These are phyloP conservation scores for Emydocephalus ijimae DNA, from an alignment of 2,113 vertebrate species.

Conservation along the genomic window DNA sequence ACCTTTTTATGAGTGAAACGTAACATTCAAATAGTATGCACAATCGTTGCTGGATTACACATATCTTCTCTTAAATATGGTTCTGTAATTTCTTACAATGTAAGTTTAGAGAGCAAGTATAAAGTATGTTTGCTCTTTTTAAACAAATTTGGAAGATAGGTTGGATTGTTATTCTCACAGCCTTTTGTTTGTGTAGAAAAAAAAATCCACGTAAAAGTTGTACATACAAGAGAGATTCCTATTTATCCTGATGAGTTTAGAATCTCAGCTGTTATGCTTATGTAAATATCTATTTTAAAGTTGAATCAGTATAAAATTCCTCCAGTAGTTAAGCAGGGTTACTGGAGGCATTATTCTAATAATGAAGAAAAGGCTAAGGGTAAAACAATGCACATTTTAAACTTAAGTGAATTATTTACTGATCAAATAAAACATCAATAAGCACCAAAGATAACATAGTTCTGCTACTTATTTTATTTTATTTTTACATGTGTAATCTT, in stretches of 20 bases:
- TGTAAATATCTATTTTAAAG: conserved; percentile 42
- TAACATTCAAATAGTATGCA: background rate
- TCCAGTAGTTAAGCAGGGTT: conserved; percentile 5
- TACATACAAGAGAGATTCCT: conserved; percentile 11
- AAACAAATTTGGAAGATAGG: background rate
- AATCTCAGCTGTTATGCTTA: conserved; percentile 27
- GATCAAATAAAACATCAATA: conserved; percentile 59
- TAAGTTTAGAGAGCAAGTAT: background rate
- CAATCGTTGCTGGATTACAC: background rate
- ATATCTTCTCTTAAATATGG: background rate
- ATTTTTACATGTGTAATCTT: conserved; percentile 71
- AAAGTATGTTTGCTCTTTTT: background rate
- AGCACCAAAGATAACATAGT: conserved; percentile 66
- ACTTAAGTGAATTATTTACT: conserved; percentile 49
- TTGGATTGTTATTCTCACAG: background rate
- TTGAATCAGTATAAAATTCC: conserved; percentile 30
- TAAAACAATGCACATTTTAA: conserved; percentile 20
- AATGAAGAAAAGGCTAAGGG: conserved; percentile 38
- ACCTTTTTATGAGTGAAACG: background rate
- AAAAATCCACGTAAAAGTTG: background rate
- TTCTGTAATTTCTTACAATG: background rate
- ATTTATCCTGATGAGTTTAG: background rate
- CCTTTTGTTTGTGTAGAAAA: conserved; percentile 3
- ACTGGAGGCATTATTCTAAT: conserved; percentile 67
- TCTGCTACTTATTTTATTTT: conserved; percentile 60